These are phyloP conservation scores for Cantharis rufa DNA, from an alignment of 2,888 invertebrate genomes.

Conservation along the genomic window DNA sequence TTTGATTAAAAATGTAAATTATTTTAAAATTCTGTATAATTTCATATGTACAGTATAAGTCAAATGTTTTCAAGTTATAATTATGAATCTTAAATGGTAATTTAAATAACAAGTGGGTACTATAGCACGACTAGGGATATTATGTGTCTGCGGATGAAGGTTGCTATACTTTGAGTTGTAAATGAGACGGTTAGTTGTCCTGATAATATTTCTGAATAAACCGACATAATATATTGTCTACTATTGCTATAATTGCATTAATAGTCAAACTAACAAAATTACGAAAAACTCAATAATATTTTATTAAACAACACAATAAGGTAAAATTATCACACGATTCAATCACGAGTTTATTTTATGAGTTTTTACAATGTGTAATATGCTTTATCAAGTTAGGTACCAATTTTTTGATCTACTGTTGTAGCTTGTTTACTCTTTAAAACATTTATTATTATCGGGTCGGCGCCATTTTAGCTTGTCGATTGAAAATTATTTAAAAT, in stretches of 20 bases:
- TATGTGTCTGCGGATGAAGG: neutral
- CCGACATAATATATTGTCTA: neutral
- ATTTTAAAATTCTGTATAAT: neutral
- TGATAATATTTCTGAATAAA: neutral
- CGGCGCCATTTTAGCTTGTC: too few species aligned
- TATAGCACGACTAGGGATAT: neutral
- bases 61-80: neutral
- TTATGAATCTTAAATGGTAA: neutral
- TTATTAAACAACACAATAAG: neutral
- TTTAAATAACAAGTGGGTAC: neutral
- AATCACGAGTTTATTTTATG: too few species aligned
- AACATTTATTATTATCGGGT: too few species aligned
- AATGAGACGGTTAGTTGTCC: neutral
- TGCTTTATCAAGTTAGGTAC: too few species aligned
- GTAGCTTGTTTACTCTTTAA: too few species aligned
- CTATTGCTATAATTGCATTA: neutral
- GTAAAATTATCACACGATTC: too few species aligned
- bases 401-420: too few species aligned
- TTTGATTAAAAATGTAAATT: neutral
- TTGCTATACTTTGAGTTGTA: neutral
- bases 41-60: neutral
- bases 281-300: neutral
- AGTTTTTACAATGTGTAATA: too few species aligned
- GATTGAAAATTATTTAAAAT: too few species aligned
- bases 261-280: neutral